Conservation (phyloP, 2,113 vertebrate species). For the Pygoscelis antarcticus region DNA sequence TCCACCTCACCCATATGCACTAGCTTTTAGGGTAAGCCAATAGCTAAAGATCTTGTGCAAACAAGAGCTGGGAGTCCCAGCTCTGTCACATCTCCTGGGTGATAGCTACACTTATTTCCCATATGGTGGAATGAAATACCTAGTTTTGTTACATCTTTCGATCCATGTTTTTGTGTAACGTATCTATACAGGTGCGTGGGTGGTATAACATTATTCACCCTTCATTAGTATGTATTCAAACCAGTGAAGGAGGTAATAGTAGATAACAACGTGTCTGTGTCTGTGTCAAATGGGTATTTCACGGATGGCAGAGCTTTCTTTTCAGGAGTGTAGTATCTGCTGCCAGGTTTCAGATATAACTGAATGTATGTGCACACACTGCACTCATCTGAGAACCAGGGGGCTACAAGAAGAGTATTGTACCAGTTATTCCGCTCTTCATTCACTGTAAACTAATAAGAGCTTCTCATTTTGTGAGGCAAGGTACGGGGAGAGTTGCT, state of each 20-base stretch:
- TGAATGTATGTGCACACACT: neutral
- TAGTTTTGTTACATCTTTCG: neutral
- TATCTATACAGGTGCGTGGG: neutral
- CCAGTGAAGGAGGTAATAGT: neutral
- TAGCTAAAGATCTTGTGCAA: neutral
- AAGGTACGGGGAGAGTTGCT: neutral
- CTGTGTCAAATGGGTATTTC: conserved; percentile 25
- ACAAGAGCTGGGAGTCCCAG: neutral
- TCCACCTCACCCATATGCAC: neutral
- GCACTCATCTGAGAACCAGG: neutral
- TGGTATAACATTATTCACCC: neutral
- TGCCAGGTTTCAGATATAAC: neutral
- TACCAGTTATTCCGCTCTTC: neutral
- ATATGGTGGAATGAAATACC: neutral
- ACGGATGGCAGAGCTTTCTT: neutral
- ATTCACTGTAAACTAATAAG: neutral
- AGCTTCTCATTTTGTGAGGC: neutral
- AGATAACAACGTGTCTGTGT: neutral
- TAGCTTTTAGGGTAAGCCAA: neutral
- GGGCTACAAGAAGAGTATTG: neutral
- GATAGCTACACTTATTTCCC: neutral
- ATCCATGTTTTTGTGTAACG: neutral
- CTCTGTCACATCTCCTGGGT: neutral
- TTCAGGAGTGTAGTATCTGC: neutral
- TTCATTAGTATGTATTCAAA: conserved; percentile 1